Base-by-base conservation (phyloP, 2,797 vertebrate genomes). In the Anguilla megastoma region DNA sequence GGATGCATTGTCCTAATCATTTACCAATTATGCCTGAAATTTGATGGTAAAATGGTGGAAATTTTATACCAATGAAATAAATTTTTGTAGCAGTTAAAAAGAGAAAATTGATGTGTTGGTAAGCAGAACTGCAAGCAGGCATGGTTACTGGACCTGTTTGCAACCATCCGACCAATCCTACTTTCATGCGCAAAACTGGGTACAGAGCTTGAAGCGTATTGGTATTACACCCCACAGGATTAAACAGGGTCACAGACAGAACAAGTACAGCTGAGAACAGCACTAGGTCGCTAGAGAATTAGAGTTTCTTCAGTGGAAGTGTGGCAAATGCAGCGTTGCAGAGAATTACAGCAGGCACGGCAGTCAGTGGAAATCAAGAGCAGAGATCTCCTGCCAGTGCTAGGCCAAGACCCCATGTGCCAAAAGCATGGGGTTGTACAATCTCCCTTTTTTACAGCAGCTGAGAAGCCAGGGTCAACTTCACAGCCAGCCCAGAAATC, bases 1-100 rank as follows among this genome's bases (percentile, higher is more conserved):
- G 45, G 83, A 91, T 87, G n/a, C 50, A 60, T n/a, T n/a, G 54
- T 12, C 30, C 63, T 6, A 84, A 84, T 33, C 90, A 16, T 86
- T 85, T 0, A 30, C 88, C 30, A 91, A 63, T 91, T 92, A 90
- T 45, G 92, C 93, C 41, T 66, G 48, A 82, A 82, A 36, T 7
- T 82, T 18, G 7, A 5, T 10, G 79, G 8, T 82, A 45, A 82
- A 50, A 82, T 10, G 41, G 1, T n/a, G 24, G 6, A 82, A 82
- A 24, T 30, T 48, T 24, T 1, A 48, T 21, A 16, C 9, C 6
- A 80, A 45, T 14, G 48, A n/a, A 48, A 24, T 48, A 45, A n/a
- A 41, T 27, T 71, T 21, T 21, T 21, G 3, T 24, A 50, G 16
- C 45, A 82, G 9, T 82, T 24, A 82, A n/a, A 48, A 3, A 82